Evolutionary conservation across 1,140 invertebrate genomes (phyloP).

Genomic region (Calosoma granatense): DNA sequence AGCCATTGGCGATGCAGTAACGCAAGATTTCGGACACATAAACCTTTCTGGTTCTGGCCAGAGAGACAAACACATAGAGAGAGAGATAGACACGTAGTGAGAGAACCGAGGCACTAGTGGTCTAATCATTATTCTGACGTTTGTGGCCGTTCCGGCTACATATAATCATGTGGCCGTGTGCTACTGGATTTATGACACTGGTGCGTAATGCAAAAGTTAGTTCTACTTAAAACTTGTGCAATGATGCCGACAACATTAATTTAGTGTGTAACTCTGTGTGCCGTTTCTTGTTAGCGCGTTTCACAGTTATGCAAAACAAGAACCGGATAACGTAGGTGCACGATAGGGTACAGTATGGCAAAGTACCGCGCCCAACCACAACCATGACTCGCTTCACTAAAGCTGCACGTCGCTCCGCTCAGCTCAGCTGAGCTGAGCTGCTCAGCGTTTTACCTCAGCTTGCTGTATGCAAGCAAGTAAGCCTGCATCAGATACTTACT

Average conservation of each 20-base stretch:
- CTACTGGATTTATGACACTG: background rate
- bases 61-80: background rate
- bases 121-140: background rate
- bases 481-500: no score
- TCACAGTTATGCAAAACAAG: background rate
- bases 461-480: no score
- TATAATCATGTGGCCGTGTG: background rate
- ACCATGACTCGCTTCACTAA: no score
- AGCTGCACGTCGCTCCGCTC: no score
- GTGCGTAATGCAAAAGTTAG: constrained; percentile 7
- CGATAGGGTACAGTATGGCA: no score
- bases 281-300: background rate
- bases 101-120: background rate
- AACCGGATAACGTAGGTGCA: background rate
- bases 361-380: no score
- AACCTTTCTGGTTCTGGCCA: background rate
- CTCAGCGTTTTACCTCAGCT: no score
- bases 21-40: no score
- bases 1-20: background rate
- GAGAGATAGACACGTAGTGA: background rate
- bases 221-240: constrained; percentile 8
- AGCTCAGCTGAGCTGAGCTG: no score
- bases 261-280: background rate
- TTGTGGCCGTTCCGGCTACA: background rate
- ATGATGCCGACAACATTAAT: constrained; percentile 6